Conservation (phyloP, 2,113 vertebrate genomes). For the Microcebus jonahi region DNA sequence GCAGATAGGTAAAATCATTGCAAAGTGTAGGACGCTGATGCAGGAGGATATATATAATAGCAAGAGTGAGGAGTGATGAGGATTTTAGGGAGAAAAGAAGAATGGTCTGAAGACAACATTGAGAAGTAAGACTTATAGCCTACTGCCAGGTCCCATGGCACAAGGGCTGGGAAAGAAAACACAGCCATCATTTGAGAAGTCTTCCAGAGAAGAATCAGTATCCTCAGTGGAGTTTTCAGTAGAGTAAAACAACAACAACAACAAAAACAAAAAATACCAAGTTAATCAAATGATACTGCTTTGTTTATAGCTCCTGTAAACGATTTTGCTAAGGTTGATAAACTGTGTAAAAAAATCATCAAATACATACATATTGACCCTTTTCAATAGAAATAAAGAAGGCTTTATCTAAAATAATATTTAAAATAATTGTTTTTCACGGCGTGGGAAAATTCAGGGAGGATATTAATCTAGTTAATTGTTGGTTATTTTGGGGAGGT, state of each 20-base stretch:
- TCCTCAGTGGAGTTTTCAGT: too few species aligned
- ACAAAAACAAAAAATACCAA: too few species aligned
- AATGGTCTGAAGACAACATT: background rate
- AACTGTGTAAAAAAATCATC: background rate
- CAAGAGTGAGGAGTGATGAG: background rate
- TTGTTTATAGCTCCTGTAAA: background rate
- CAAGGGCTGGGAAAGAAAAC: background rate
- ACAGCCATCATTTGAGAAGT: too few species aligned
- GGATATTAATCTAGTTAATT: background rate
- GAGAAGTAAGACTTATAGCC: background rate
- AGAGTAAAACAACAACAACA: too few species aligned
- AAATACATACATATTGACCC: background rate
- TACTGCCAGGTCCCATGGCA: background rate
- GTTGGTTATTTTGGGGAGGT: background rate
- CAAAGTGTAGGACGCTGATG: background rate
- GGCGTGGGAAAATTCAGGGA: background rate
- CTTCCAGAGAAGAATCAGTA: too few species aligned
- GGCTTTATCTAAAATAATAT: background rate
- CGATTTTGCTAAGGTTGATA: background rate
- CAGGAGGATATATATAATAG: background rate
- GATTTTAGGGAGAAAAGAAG: background rate
- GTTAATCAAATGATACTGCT: background rate
- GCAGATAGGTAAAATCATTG: background rate
- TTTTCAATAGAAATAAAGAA: background rate
- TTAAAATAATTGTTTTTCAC: background rate